Evolutionary conservation across 2,797 vertebrate genomes (phyloP).

Genomic region (Cercopithecus petaurista): DNA sequence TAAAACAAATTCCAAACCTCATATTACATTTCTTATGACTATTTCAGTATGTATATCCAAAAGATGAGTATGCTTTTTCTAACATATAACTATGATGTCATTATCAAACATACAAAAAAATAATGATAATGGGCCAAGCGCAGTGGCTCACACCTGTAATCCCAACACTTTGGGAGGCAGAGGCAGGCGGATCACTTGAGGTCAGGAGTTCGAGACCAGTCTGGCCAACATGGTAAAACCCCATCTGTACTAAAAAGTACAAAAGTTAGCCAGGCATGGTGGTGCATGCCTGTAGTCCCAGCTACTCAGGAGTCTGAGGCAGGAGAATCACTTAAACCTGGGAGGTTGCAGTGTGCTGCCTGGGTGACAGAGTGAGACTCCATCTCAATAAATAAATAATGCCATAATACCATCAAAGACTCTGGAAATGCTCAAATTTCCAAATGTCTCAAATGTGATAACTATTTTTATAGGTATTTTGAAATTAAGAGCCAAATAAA

Average conservation of each 20-base stretch:
- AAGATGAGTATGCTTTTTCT: neutral
- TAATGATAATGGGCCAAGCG: neutral
- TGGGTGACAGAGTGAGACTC: neutral
- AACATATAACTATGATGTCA: neutral
- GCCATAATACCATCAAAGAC: neutral
- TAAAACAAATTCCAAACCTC: neutral
- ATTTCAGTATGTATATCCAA: neutral
- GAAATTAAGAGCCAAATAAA: slow-evolving; percentile 6
- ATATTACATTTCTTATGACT: neutral
- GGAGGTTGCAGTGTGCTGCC: neutral
- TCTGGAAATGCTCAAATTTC: slow-evolving; percentile 32
- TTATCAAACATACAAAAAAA: neutral
- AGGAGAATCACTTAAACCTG: neutral
- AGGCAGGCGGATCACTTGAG: neutral
- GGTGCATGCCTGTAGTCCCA: neutral
- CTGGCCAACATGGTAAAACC: neutral
- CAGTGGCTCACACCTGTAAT: neutral
- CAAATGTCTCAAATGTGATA: neutral
- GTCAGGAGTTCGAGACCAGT: neutral
- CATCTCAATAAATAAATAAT: neutral
- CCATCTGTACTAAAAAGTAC: neutral
- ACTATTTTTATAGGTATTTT: neutral
- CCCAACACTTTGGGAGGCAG: neutral
- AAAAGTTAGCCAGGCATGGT: neutral
- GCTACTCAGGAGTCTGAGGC: neutral